Conservation (phyloP, 2,797 vertebrate genomes). For the Bufotes viridis region DNA sequence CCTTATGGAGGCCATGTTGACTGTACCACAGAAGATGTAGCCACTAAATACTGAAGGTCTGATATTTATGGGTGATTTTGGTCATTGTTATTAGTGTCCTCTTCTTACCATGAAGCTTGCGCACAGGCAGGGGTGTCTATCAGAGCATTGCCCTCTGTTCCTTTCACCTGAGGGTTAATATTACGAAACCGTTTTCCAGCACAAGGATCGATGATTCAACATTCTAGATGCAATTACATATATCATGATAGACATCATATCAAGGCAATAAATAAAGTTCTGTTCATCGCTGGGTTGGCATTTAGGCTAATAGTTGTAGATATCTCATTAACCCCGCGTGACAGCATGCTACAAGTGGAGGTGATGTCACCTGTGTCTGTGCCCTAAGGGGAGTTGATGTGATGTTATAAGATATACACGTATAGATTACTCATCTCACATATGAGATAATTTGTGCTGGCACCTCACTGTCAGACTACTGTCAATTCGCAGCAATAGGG, state of each 20-base stretch:
- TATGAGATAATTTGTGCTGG: too few relatives aligned
- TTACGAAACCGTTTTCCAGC: neutral
- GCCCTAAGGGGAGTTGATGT: neutral
- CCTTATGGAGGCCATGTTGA: too few relatives aligned
- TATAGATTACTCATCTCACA: neutral
- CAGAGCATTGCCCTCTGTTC: neutral
- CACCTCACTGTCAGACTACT: neutral
- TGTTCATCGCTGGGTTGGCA: neutral
- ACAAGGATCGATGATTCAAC: neutral
- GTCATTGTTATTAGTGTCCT: neutral
- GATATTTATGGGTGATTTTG: too few relatives aligned
- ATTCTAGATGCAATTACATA: neutral
- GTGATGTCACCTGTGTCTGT: conserved; percentile 12
- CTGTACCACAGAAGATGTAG: too few relatives aligned
- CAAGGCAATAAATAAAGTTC: neutral
- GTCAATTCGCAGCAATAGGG: neutral
- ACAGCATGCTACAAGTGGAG: neutral
- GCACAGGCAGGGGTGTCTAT: neutral
- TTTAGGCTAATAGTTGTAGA: neutral
- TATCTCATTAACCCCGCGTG: neutral
- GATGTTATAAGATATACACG: neutral
- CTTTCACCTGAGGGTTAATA: neutral
- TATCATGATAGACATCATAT: too few relatives aligned
- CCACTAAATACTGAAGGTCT: too few relatives aligned
- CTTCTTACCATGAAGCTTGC: neutral